phyloP scores from a whole-genome alignment of 1,140 invertebrate species.

The Plutomurus gul region DNA sequence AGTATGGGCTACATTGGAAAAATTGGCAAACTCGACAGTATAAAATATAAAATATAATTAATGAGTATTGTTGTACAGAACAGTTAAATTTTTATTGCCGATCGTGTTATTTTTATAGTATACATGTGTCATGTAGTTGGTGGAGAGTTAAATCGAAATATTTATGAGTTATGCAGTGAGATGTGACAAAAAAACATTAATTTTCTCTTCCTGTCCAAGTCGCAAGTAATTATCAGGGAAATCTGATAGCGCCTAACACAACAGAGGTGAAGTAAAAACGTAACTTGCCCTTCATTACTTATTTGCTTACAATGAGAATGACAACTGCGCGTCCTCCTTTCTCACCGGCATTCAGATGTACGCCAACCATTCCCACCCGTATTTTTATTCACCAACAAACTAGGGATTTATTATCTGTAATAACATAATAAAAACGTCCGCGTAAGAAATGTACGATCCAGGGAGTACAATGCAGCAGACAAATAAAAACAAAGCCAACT shows the following conservation, averaged over 20 bases:
- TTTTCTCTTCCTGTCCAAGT: not conserved
- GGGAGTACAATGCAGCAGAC: too few species aligned
- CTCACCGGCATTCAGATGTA: not conserved
- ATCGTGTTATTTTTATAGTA: too few species aligned
- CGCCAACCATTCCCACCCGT: slow-evolving; percentile 15
- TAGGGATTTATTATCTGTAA: not conserved
- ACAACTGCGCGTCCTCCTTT: not conserved
- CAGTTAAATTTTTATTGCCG: too few species aligned
- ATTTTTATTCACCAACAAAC: slow-evolving; percentile 4
- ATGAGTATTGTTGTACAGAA: too few species aligned
- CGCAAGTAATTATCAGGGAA: not conserved
- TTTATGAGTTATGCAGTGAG: not conserved
- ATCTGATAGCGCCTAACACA: not conserved
- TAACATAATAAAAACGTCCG: too few species aligned
- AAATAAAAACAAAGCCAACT: too few species aligned
- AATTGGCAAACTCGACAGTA: too few species aligned
- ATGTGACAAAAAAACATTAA: not conserved
- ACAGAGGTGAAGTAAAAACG: not conserved
- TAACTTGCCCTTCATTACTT: not conserved
- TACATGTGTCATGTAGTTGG: not conserved
- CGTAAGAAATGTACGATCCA: too few species aligned
- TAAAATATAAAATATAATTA: too few species aligned
- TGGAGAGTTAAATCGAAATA: not conserved
- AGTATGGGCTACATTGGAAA: too few species aligned
- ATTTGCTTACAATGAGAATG: not conserved